Evolutionary conservation across 2,797 vertebrate genomes (phyloP), one percentile per base, ranked within the genome.

Genomic region (Sus cebifrons): DNA sequence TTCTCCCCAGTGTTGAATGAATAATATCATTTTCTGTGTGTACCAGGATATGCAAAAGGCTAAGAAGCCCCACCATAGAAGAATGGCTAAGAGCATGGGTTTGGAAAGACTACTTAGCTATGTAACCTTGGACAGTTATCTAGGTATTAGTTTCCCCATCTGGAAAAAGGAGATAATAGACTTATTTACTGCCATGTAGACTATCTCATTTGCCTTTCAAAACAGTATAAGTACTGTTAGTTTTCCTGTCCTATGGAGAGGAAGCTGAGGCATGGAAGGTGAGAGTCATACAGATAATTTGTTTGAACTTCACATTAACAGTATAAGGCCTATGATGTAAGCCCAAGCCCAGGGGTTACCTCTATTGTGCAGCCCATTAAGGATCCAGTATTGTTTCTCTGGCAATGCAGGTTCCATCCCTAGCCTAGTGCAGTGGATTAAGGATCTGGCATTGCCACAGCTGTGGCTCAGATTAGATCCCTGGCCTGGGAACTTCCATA

Each of bases 161-260:
- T 78, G 65, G 44, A 96, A 97, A 78, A 77, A 0, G 7, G 49
- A 86, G 56, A 64, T 67, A 82, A 52, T 17, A 83, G 25, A 78
- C 36, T 20, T 6, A 67, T 23, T 71, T 18, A 70, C 36, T 86
- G 25, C 36, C 3, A 0, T 6, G 36, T 14, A 67, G 32, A 18
- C 60, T 62, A 7, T 49, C 81, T 92, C 64, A 20, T 75, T 56
- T 86, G 29, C 52, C 93, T 86, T 91, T 77, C 74, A 67, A 60
- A 88, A 27, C 3, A 32, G 52, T 32, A 3, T 58, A 58, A 54
- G 58, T n/a, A 18, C 29, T 70, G 11, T 60, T 82, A 54, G 40
- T 84, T 52, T 91, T 84, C n/a, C 13, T 44, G 27, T 56, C 44
- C 52, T 21, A 65, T 16, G 70, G 65, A 93, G 52, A 91, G 52